Evolutionary conservation across 2,888 invertebrate species (phyloP), one percentile per base, ranked within the genome.

Genomic region (Drosophila anomalata): DNA sequence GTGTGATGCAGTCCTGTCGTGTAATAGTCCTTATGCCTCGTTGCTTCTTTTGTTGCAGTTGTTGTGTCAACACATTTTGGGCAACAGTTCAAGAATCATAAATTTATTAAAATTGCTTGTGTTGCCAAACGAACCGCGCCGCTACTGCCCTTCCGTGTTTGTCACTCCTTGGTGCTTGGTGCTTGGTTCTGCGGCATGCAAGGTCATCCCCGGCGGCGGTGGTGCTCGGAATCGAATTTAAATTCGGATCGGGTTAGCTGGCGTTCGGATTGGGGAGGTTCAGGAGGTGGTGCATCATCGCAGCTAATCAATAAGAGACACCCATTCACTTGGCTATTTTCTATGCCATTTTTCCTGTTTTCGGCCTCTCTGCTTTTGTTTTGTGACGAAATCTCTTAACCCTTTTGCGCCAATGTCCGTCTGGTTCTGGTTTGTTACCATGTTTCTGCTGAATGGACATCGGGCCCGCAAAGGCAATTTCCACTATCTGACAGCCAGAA

Each of bases 1-100:
- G 54, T 39, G 48, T 14, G 52, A 56, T 53, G 59, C 58, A 55
- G 68, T 59, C 29, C 53, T 61, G 53, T 48, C 53, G 51, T 53
- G 26, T n/a, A 56, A 41, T 41, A 33, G 26, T 41, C 65, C 12
- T 33, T 33, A 2, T 39, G 9, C 46, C 17, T 47, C 26, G 14
- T 66, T 76, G 62, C 42, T 50, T 29, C 24, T 42, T 48, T 36
- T 26, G 1, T 39, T 48, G 24, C 17, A 17, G 17, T 46, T 63
- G 52, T 66, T 73, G 63, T 77, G 77, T 78, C 79, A 77, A 73
- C 78, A 52, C 55, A 48, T 59, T 75, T 66, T 70, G 55, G 71
- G 71, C 51, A 31, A 51, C 46, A 31, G 46, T 61, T 57, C 68
- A 78, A 70, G 60, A 70, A 63, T 52, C 63, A 60, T 54, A 76